phyloP scores from a whole-genome alignment of 2,888 invertebrate genomes.

The Catocala fraxini region DNA sequence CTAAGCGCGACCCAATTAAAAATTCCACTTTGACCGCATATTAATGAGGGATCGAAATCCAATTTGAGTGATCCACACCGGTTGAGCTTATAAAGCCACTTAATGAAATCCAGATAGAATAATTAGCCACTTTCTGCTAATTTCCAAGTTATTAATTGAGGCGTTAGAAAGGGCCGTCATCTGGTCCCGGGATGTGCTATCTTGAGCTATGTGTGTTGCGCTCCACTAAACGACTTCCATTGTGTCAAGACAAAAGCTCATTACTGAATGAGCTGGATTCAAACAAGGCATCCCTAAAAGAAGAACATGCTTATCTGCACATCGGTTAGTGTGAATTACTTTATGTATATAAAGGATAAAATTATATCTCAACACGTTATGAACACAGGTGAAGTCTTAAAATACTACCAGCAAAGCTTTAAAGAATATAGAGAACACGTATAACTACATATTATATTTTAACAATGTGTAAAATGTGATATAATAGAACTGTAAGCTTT shows the following conservation, averaged over 20 bases:
- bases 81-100: constrained; percentile 58
- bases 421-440: too few species aligned
- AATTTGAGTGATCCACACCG: constrained; percentile 60
- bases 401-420: too few species aligned
- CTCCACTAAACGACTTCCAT: constrained; percentile 52
- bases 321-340: background rate
- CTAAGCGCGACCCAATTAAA: constrained; percentile 33
- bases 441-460: too few species aligned
- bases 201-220: constrained; percentile 44
- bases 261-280: constrained; percentile 56
- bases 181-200: constrained; percentile 62
- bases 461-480: too few species aligned
- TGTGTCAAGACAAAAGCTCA: constrained; percentile 63
- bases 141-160: constrained; percentile 84
- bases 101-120: constrained; percentile 80
- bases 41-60: constrained; percentile 55
- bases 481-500: too few species aligned
- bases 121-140: constrained; percentile 81
- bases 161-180: constrained; percentile 78
- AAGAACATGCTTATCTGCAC: constrained; percentile 11
- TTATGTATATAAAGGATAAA: too few species aligned
- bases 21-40: constrained; percentile 47
- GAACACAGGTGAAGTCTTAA: too few species aligned
- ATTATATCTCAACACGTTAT: too few species aligned
- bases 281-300: constrained; percentile 31